Percentiles rank a stretch among this genome's conserved stretches.
Evolutionary conservation across 2,797 vertebrate genomes (phyloP).

Genomic region (Danio aesculapii): DNA sequence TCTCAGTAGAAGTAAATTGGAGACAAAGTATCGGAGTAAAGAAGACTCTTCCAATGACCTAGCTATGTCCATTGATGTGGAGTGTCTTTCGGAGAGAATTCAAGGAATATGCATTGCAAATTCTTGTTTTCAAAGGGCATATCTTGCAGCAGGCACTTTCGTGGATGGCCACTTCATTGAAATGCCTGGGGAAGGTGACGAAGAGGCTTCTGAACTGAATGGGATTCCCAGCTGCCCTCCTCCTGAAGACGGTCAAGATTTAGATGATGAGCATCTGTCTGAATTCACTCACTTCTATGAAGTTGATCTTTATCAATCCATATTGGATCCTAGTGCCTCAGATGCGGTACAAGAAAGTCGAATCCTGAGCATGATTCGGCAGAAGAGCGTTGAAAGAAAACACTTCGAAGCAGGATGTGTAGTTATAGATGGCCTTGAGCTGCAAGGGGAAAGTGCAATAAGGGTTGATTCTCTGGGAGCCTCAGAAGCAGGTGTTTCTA

Average conservation of each 20-base stretch:
- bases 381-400: conserved; percentile 93
- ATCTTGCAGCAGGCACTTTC: conserved; percentile 96
- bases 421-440: conserved; percentile 96
- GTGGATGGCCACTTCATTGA: conserved; percentile 98
- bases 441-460: conserved; percentile 99
- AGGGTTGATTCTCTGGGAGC: conserved; percentile 90
- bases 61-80: conserved; percentile 77
- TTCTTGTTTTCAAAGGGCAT: conserved; percentile 89
- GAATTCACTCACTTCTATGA: conserved; percentile 99
- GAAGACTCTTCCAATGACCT: conserved; percentile 79
- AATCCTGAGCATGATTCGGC: conserved; percentile 99
- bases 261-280: conserved; percentile 99
- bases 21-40: conserved; percentile 94
- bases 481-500: conserved; percentile 88
- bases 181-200: conserved; percentile 89
- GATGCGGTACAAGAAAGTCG: conserved; percentile 98
- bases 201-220: conserved; percentile 88
- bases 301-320: conserved; percentile 99
- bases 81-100: conserved; percentile 88
- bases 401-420: conserved; percentile 97
- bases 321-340: conserved; percentile 99
- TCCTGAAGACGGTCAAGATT: conserved; percentile 91
- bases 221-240: conserved; percentile 94
- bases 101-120: conserved; percentile 92
- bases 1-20: conserved; percentile 94